Evolutionary conservation across 2,113 vertebrate species (phyloP), one percentile per base, ranked within the genome.

Genomic region (Alectura lathami): DNA sequence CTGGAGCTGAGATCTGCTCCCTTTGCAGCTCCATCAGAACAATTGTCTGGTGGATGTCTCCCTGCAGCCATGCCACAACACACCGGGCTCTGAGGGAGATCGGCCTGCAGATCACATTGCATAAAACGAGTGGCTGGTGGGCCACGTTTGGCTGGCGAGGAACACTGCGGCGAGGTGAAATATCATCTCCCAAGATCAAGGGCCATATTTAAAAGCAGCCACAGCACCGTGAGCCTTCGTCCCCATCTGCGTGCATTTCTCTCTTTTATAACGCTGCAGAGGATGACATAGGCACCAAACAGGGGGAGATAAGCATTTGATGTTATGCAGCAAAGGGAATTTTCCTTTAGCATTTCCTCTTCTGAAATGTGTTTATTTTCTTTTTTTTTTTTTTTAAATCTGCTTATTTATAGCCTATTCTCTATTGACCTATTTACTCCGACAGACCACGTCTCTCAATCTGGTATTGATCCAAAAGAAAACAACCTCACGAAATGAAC

Each of bases 401-500:
- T 85, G 84, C 87, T 92, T 93, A 73, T 94, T 95, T 95, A 88
- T 72, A 85, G 63, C 79, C 91, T 85, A 32, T 85, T 94, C 81
- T 57, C 60, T 94, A 96, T 96, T 95, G 94, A 96, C 96, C 91
- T 97, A 92, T 96, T 96, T 96, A 96, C 89, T 92, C 68, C 26
- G 5, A 54, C 78, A 92, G 94, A 80, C 83, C 91, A 40, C 86
- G 84, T 59, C 85, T 89, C 85, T 89, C 95, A 87, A 89, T 91
- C 95, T 94, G 92, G 67, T 63, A 96, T 94, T 63, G 91, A 97
- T 96, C 92, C 83, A 22, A 88, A 94, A 92, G 68, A 83, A 96
- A 94, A 93, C 95, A 93, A 91, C 79, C 79, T 74, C 82, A 96
- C 94, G 85, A 89, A 89, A 96, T 83, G 62, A 95, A 85, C 62